Base-by-base conservation (phyloP, 2,797 vertebrate species). In the Helarctos malayanus region DNA sequence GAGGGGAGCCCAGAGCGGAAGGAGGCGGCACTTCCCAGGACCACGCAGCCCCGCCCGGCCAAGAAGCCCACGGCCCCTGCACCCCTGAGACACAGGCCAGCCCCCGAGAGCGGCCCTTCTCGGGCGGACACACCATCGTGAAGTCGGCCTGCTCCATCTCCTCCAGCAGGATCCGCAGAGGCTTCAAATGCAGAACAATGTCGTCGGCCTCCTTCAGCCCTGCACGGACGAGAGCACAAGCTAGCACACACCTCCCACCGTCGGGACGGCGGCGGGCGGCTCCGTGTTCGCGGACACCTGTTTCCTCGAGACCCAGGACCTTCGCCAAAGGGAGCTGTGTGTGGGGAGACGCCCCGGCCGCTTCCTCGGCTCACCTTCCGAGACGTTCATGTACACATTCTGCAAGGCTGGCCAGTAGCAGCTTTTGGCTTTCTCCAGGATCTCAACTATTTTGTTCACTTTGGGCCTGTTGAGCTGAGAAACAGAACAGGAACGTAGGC, bases 181-280 rank as follows among this genome's bases (percentile, higher is more conserved):
- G 99, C 7, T 92, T 98, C 97, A 99, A 98, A 29, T 99, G 97
- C 15, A 98, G 91, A 5, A 96, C 98, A 8, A 99, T 91, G 16
- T 99, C 98, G 0, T 63, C 92, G 7, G 99, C 99, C 92, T 99
- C 99, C 97, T 98, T 98, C 96, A 99, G 97, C 6, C 98, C 99
- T 99, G 92, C 18, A 8, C 1, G 14, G 21, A 19, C 15, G 5
- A 19, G 63, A 73, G 63, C 32, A 13, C 4, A 35, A 0, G 6
- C 2, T 5, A 1, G 0, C 8, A 4, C 4, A 0, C 0, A 45
- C 11, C 27, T 1, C 32, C 7, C 0, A 15, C 0, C 7, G 2
- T 2, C 7, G 45, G 14, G 29, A 4, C 0, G 12, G 7, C 0
- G 54, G 5, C 0, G 2, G 2, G 68, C 2, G 6, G 10, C 54